Conservation (phyloP, 2,797 vertebrate genomes). For the Cirrhinus mrigala region DNA sequence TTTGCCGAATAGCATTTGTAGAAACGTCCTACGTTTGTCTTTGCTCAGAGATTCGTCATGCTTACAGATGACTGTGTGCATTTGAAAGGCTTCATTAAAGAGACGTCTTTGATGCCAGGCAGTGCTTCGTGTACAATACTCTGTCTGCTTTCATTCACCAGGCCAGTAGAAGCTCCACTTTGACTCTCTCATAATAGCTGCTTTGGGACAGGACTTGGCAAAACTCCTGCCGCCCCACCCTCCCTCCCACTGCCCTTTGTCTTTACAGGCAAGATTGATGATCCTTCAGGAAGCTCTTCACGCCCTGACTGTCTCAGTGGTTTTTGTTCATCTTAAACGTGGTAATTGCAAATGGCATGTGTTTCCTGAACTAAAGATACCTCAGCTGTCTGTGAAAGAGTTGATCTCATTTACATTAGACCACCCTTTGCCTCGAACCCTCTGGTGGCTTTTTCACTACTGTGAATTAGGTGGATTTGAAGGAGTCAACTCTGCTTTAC, state of each 20-base stretch:
- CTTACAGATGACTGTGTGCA: conserved; percentile 14
- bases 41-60: conserved; percentile 10
- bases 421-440: conserved; percentile 53
- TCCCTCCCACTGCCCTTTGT: conserved; percentile 73
- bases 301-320: conserved; percentile 65
- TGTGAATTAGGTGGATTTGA: conserved; percentile 33
- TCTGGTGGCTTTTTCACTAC: conserved; percentile 17
- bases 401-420: conserved; percentile 56
- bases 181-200: conserved; percentile 74
- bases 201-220: conserved; percentile 75
- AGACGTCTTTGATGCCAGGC: conserved; percentile 43
- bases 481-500: not conserved
- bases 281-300: conserved; percentile 74
- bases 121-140: conserved; percentile 63
- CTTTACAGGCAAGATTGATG: conserved; percentile 79
- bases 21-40: not conserved
- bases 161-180: conserved; percentile 68
- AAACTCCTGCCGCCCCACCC: conserved; percentile 68
- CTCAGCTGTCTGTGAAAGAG: conserved; percentile 50
- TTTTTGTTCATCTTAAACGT: conserved; percentile 60
- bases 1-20: conserved; percentile 19
- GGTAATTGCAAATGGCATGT: conserved; percentile 70
- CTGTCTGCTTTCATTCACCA: conserved; percentile 62
- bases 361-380: conserved; percentile 66
- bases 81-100: conserved; percentile 52